Base-by-base conservation (phyloP, 2,797 vertebrate species). In the Arrhamphus sclerolepis region DNA sequence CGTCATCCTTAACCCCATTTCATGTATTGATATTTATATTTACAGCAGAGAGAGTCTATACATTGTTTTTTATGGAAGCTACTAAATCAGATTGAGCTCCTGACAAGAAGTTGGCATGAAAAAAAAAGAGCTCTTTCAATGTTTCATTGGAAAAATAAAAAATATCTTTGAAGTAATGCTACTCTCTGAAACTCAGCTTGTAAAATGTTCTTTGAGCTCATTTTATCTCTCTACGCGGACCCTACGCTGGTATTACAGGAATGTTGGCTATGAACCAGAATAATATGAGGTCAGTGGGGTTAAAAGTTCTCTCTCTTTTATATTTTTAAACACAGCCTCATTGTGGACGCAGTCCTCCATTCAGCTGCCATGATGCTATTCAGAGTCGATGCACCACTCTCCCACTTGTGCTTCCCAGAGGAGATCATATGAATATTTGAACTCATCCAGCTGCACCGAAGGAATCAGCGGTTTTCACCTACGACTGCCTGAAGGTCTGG, bases 271-370 rank as follows among this genome's bases (percentile, higher is more conserved):
- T 9, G 31, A 54, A 58, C n/a, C 53, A 41, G 56, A 41, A 53
- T 39, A 61, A 62, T 42, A 31, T 56, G 68, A 75, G 50, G 70
- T 70, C 64, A 66, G 20, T 18, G 19, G 48, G 70, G 70, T 74
- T 26, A 70, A 48, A 74, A 69, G 70, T 70, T 63, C 34, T 26
- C 21, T 26, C 21, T 21, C 64, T 51, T 68, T 65, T 64, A 70
- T 56, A 64, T 49, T 66, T 68, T 21, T 54, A 44, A 69, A 75
- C 61, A 69, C 29, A 57, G 61, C 24, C 29, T 62, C 53, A 48
- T 59, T 72, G 71, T 75, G 11, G 24, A 2, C 46, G 46, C 19
- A 17, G 56, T 34, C 47, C 21, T 52, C 46, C 56, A 34, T 63
- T 59, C 54, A 67, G 65, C 64, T 20, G 49, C 62, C 13, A 13